Base-by-base conservation (phyloP, 2,888 invertebrate species). In the Scaptodrosophila latifasciaeformis region DNA sequence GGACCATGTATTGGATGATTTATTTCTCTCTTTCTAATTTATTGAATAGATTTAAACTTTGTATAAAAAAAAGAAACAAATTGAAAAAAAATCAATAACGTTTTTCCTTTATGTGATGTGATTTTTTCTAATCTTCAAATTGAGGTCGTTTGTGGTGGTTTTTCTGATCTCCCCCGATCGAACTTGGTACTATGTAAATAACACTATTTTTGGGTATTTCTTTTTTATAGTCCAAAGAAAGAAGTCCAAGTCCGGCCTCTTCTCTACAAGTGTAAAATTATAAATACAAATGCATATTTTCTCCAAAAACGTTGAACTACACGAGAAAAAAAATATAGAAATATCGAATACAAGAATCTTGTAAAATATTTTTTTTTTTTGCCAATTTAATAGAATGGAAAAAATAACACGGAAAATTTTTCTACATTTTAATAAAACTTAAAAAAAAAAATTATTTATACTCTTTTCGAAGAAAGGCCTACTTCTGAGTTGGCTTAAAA, bases 1-100 rank as follows among this genome's bases (percentile, higher is more conserved):
- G 96, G 96, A 86, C 95, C 94, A 89, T 96, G 96, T 96, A 96
- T 81, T 81, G 81, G 75, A 77, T 82, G 65, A 70, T 58, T 56
- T 62, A 47, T 77, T 80, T 24, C 58, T 24, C 24, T 24, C 24
- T 24, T 7, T 24, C 24, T 24, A 3, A 7, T 3, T 24, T 7
- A 5, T 24, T 24, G 24, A 5, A 24, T 24, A n/a, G 12, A 12
- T 43, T 29, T 48, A 39, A 58, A 59, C 29, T 37, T 49, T 48
- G 35, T 37, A 35, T 46, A 43, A 13, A 35, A 30, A 60, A 48
- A 40, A 49, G 19, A 58, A 67, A 72, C 50, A 72, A 71, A 79
- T 50, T n/a, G n/a, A n/a, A n/a, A n/a, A n/a, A n/a, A n/a, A n/a
- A n/a, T n/a, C n/a, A n/a, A n/a, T n/a, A n/a, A n/a, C n/a, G n/a